phyloP scores from a whole-genome alignment of 2,888 invertebrate species.

The Stenoptilia bipunctidactyla region DNA sequence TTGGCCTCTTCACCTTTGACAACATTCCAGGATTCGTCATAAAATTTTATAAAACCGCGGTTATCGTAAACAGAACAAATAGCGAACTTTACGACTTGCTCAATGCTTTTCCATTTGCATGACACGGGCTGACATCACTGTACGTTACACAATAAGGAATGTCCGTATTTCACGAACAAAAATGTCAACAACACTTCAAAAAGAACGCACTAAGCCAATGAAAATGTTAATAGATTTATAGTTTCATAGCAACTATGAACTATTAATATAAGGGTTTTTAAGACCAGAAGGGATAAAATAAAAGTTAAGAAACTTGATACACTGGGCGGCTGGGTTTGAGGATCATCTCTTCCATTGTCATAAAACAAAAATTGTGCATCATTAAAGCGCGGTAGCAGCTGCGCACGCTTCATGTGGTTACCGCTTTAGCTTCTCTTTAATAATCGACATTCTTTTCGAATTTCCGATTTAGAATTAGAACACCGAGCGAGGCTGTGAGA shows the following conservation, averaged over 20 bases:
- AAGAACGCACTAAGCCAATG: background rate
- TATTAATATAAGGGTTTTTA: constrained; percentile 52
- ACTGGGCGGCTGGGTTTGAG: constrained; percentile 40
- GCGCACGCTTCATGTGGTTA: constrained; percentile 63
- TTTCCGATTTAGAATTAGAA: no score
- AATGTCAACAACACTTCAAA: background rate
- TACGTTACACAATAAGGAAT: background rate
- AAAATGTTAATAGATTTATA: background rate
- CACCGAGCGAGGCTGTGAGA: constrained; percentile 43
- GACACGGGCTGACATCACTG: constrained; percentile 9
- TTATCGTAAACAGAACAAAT: constrained; percentile 67
- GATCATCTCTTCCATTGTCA: constrained; percentile 51
- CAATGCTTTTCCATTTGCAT: constrained; percentile 62
- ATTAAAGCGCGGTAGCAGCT: constrained; percentile 64
- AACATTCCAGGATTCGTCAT: constrained; percentile 24
- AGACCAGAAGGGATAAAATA: constrained; percentile 34
- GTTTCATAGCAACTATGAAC: constrained; percentile 47
- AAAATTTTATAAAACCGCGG: constrained; percentile 59
- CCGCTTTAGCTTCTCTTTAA: constrained; percentile 49
- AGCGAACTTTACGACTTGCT: constrained; percentile 58
- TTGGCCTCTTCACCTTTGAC: constrained; percentile 19
- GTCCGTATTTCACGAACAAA: background rate
- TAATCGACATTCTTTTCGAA: constrained; percentile 35
- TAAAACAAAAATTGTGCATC: constrained; percentile 21
- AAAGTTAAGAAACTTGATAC: constrained; percentile 67